Evolutionary conservation across 2,797 vertebrate genomes (phyloP).

Genomic region (Mus minutoides): DNA sequence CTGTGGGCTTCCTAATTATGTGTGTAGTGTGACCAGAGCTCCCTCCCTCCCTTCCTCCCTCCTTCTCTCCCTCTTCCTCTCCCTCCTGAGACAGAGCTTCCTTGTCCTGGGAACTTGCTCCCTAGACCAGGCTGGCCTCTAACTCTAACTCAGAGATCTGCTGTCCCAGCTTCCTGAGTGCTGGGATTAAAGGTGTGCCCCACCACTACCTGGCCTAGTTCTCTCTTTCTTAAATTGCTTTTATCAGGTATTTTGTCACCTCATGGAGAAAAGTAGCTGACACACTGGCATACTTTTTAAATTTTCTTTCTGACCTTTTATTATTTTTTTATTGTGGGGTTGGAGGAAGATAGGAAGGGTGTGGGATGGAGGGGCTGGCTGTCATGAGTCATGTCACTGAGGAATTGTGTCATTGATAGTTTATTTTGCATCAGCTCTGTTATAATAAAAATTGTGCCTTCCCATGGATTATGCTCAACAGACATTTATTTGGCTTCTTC

Average conservation of each 20-base stretch:
- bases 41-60: too few species aligned
- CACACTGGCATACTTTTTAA: background rate
- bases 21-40: background rate
- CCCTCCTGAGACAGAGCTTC: background rate
- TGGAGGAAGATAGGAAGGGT: background rate
- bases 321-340: background rate
- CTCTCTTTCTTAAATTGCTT: background rate
- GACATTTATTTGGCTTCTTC: slow-evolving; percentile 1
- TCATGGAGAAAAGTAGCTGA: background rate
- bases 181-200: background rate
- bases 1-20: background rate
- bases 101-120: background rate
- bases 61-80: too few species aligned
- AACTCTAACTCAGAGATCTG: background rate
- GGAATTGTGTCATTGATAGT: slow-evolving; percentile 10
- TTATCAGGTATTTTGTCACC: background rate
- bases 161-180: background rate
- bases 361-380: background rate
- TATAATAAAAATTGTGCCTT: background rate
- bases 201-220: background rate
- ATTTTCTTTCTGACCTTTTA: background rate
- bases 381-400: background rate
- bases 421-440: slow-evolving; percentile 20
- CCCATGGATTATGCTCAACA: background rate
- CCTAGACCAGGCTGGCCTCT: background rate